Base-by-base conservation (phyloP, 2,797 vertebrate genomes). In the Peromyscus attwateri region DNA sequence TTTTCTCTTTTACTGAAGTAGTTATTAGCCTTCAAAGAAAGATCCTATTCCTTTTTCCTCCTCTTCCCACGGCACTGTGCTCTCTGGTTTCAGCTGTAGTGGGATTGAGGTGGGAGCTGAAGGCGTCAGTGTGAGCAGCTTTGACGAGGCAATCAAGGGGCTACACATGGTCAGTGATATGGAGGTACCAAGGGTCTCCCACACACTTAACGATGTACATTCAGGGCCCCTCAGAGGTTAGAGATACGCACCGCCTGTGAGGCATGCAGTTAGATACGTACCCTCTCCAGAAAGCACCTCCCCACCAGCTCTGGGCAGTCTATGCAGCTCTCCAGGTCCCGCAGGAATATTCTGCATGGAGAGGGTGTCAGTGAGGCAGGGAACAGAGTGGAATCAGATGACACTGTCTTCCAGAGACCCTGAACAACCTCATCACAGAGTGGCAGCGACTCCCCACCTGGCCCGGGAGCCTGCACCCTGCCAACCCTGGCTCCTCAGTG, bases 261-360 rank as follows among this genome's bases (percentile, higher is more conserved):
- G n/a, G 76, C 84, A 12, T 6, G 31, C 14, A 9, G 84, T 6
- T 1, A 8, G 17, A 34, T 37, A 87, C 94, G 55, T 97, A 99
- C 99, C 99, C 99, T 98, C 98, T 99, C 99, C 49, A 99, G 98
- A 97, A 99, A 99, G 98, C 99, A 99, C 73, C 99, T 98, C 60
- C 99, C 99, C 21, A 99, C 99, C 79, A 99, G 97, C 98, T 99
- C 99, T 29, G 99, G 99, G 96, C 99, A 99, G 98, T 99, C 99
- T 0, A 98, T 97, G 87, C 99, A 99, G 95, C 99, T 99, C 98
- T 99, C 99, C 95, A 99, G 97, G 98, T 99, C 99, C 98, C 99
- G 98, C 95, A 99, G 98, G 96, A 99, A 99, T 37, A 99, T 99
- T 98, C 99, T 99, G 79, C 1, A 31, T 89, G 84, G n/a, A 97